phyloP scores from a whole-genome alignment of 2,888 invertebrate species.

The Strigamia maritima region DNA sequence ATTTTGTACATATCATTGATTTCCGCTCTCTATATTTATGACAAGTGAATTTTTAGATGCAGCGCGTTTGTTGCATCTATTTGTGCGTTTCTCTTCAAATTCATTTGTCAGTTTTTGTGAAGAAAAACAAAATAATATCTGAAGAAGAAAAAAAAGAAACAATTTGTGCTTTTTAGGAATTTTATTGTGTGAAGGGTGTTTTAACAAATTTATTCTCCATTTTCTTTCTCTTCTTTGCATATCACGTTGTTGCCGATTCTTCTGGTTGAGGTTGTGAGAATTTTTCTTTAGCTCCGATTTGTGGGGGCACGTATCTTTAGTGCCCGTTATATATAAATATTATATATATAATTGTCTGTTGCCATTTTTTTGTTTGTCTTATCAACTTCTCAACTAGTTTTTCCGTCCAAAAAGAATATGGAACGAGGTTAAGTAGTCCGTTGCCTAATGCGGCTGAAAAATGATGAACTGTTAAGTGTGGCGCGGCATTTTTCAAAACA shows the following conservation, averaged over 20 bases:
- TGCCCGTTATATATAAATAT: not conserved
- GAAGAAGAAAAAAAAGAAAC: no score
- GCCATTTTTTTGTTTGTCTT: not conserved
- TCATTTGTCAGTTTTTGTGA: not conserved
- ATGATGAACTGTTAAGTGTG: slow-evolving; percentile 17
- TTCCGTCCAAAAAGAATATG: not conserved
- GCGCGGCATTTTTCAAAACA: slow-evolving; percentile 5
- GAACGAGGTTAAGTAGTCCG: not conserved
- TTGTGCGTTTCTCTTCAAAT: not conserved
- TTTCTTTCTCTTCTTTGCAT: not conserved
- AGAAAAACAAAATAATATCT: not conserved
- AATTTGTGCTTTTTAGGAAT: not conserved
- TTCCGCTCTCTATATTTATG: not conserved
- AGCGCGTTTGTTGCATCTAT: not conserved
- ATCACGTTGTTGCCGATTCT: not conserved
- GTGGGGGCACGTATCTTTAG: not conserved
- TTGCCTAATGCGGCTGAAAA: not conserved
- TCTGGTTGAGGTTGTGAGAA: not conserved
- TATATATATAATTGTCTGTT: not conserved
- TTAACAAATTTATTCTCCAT: not conserved
- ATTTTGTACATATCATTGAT: not conserved
- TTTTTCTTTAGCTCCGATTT: not conserved
- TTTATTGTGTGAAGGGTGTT: slow-evolving; percentile 4
- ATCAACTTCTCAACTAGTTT: not conserved
- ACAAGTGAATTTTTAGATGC: not conserved